Percentiles rank a stretch among this genome's conserved stretches.
phyloP scores from a whole-genome alignment of 2,888 invertebrate genomes.

The Euproctis similis region DNA sequence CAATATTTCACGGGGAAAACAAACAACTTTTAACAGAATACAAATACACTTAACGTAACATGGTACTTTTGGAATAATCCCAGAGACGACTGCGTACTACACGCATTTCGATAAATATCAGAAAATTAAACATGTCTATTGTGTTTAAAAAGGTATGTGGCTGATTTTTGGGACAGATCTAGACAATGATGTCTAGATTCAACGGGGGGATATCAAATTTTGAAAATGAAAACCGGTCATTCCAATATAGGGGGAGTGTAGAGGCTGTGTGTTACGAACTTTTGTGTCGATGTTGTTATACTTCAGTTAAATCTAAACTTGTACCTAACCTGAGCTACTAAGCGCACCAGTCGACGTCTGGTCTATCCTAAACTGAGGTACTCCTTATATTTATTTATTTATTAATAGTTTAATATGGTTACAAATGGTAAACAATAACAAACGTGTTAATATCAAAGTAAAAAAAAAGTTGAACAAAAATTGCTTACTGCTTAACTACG shows the following conservation, averaged over 20 bases:
- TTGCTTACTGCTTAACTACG: constrained; percentile 74
- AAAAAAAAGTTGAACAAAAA: too few relatives aligned
- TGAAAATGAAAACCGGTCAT: constrained; percentile 51
- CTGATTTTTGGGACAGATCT: constrained; percentile 22
- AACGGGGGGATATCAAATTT: constrained; percentile 41
- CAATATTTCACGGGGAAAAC: constrained; percentile 55
- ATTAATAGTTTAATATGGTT: constrained; percentile 72
- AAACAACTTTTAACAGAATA: constrained; percentile 67
- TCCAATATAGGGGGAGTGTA: constrained; percentile 42
- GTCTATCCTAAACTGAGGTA: constrained; percentile 75
- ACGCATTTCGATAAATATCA: constrained; percentile 44
- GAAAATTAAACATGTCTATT: constrained; percentile 68
- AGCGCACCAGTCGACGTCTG: constrained; percentile 74
- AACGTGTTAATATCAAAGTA: constrained; percentile 70
- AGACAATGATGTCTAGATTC: constrained; percentile 15
- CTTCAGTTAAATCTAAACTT: constrained; percentile 51
- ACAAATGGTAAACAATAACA: constrained; percentile 74
- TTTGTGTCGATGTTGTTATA: constrained; percentile 65
- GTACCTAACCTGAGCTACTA: constrained; percentile 62
- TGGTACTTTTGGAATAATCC: constrained; percentile 65
- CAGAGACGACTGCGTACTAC: constrained; percentile 66
- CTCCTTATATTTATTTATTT: constrained; percentile 66
- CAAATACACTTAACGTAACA: constrained; percentile 66
- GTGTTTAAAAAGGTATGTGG: constrained; percentile 48
- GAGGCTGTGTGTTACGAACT: constrained; percentile 56